These are phyloP conservation scores for Spodoptera frugiperda DNA, from an alignment of 1,140 invertebrate species.

Conservation along the genomic window DNA sequence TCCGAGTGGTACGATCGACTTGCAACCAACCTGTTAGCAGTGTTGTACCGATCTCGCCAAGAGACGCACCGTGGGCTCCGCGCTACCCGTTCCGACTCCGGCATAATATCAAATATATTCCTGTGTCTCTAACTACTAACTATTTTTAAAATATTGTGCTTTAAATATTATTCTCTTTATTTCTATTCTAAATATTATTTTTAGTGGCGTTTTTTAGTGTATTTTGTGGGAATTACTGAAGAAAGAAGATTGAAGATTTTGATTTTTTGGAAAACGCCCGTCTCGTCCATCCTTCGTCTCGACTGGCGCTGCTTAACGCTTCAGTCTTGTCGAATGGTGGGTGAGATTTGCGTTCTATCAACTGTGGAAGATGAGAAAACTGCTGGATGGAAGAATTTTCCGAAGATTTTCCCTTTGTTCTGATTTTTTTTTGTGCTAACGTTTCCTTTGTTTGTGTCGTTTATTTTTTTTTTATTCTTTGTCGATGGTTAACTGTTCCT, in stretches of 20 bases:
- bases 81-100: neutral
- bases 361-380: slow-evolving; percentile 44
- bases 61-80: slow-evolving; percentile 1
- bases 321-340: slow-evolving; percentile 86
- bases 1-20: slow-evolving; percentile 20
- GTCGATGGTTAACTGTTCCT: neutral
- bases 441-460: no score
- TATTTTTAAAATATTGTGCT: neutral
- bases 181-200: no score
- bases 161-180: no score
- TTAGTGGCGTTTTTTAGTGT: neutral
- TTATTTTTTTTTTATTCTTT: no score
- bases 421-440: neutral
- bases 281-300: slow-evolving; percentile 72
- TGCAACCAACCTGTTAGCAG: slow-evolving; percentile 41
- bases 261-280: slow-evolving; percentile 5
- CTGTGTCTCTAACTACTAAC: neutral
- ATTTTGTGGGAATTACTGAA: slow-evolving; percentile 7
- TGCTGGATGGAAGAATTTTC: neutral
- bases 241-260: slow-evolving; percentile 52
- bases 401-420: slow-evolving; percentile 15
- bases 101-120: neutral
- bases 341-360: slow-evolving; percentile 63
- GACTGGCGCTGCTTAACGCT: slow-evolving; percentile 67
- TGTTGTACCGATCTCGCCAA: slow-evolving; percentile 2